These are phyloP conservation scores for Pantelozetes paolii DNA, from an alignment of 2,888 invertebrate genomes.

Conservation along the genomic window DNA sequence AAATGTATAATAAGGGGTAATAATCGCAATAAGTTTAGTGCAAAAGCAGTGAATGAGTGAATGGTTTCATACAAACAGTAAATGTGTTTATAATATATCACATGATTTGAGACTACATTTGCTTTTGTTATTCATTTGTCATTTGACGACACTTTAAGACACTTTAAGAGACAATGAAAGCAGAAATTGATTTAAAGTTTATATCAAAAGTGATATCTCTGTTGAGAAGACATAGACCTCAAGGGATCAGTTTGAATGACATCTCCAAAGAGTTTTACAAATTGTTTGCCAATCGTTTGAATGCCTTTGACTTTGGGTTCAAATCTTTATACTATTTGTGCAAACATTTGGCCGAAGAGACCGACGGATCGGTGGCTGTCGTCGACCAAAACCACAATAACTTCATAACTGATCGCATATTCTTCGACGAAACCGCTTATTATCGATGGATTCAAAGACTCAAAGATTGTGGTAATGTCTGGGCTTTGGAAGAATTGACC, in stretches of 20 bases:
- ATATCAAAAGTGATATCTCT: too few species aligned
- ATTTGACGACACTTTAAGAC: too few species aligned
- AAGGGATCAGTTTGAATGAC: constrained; percentile 1
- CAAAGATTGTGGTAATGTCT: background rate
- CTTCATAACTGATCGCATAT: background rate
- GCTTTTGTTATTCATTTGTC: too few species aligned
- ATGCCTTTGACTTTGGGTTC: background rate
- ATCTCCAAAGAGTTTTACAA: background rate
- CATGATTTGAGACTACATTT: too few species aligned
- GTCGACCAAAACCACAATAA: background rate
- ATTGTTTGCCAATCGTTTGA: background rate
- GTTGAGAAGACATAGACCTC: background rate
- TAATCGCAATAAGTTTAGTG: too few species aligned
- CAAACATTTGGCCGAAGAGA: background rate
- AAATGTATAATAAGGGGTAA: too few species aligned
- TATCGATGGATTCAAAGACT: background rate
- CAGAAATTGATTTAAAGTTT: too few species aligned
- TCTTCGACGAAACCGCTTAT: background rate
- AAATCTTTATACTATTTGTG: background rate
- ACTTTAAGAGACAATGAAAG: too few species aligned
- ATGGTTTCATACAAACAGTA: too few species aligned
- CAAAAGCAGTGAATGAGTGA: too few species aligned
- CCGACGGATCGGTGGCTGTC: background rate
- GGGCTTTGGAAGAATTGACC: background rate
- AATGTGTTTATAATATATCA: too few species aligned